Evolutionary conservation across 2,888 invertebrate species (phyloP), one percentile per base, ranked within the genome.

Genomic region (Allygus modestus): DNA sequence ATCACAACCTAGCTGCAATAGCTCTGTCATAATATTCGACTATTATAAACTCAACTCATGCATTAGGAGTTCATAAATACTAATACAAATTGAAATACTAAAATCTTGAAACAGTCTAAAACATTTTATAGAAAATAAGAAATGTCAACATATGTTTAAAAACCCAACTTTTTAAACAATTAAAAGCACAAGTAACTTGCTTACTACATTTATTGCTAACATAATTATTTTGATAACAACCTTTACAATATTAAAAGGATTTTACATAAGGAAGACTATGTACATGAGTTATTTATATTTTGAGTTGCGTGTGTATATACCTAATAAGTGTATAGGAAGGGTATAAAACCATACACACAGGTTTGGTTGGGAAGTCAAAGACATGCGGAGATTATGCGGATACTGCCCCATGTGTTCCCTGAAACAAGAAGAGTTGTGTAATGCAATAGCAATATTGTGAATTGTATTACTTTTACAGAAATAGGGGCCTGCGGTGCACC

Each of bases 131-230:
- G 15, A 17, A 46, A 46, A 12, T 46, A 46, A 46, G 4, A 23
- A 20, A 23, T 54, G 20, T 23, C 54, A 54, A 54, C 54, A 54
- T 54, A 54, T 23, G 37, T 15, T 54, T 54, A 54, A 54, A 54
- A 46, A 1, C 46, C 12, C 12, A 46, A 2, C 23, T 23, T 23
- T 23, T 54, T 20, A 77, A 77, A 26, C 26, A 77, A 51, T 11
- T 5, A 77, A 77, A 77, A 51, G 20, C 73, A 77, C 7, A 46
- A 77, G 23, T 28, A 77, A 77, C n/a, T 77, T 77, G 31, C 20
- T 77, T 23, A 77, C 28, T 77, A 77, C 77, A 46, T 46, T 77
- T 77, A 46, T 77, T 77, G 77, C 77, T 46, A 77, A 77, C 77
- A 77, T 77, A 77, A 46, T 77, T 77, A 46, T 4, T 41, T 73